A percentile compares a stretch with the other conserved stretches of the same genome.
phyloP scores from a whole-genome alignment of 2,888 invertebrate genomes.

The Machimus atricapillus region DNA sequence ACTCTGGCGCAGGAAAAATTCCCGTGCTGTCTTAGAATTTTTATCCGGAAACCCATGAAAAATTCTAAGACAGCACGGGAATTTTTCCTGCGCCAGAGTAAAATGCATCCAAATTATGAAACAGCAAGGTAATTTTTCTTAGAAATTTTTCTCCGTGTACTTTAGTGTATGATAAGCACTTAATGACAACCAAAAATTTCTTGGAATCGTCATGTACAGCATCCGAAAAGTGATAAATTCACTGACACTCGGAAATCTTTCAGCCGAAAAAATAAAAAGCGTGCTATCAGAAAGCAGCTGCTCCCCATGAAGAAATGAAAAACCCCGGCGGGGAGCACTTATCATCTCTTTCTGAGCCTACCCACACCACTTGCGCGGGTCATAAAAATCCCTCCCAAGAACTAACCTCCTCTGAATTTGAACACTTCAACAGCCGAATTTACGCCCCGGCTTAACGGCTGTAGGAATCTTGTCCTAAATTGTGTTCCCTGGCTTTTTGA shows the following conservation, averaged over 20 bases:
- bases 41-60: too few relatives aligned
- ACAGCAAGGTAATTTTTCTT: too few relatives aligned
- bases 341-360: not conserved
- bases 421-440: not conserved
- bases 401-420: not conserved
- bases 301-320: not conserved
- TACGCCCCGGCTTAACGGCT: not conserved
- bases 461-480: not conserved
- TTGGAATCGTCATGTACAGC: not conserved
- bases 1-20: too few relatives aligned
- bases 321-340: not conserved
- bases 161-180: not conserved
- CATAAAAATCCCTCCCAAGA: not conserved
- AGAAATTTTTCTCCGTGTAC: too few relatives aligned
- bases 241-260: not conserved
- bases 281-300: not conserved
- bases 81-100: too few relatives aligned
- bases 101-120: too few relatives aligned
- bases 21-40: too few relatives aligned
- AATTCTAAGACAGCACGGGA: too few relatives aligned
- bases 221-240: not conserved
- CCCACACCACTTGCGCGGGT: not conserved
- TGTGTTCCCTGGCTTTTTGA: not conserved
- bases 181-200: not conserved
- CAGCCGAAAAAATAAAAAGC: not conserved